These are phyloP conservation scores for Procapra przewalskii DNA, from an alignment of 2,113 vertebrate species.

Conservation along the genomic window DNA sequence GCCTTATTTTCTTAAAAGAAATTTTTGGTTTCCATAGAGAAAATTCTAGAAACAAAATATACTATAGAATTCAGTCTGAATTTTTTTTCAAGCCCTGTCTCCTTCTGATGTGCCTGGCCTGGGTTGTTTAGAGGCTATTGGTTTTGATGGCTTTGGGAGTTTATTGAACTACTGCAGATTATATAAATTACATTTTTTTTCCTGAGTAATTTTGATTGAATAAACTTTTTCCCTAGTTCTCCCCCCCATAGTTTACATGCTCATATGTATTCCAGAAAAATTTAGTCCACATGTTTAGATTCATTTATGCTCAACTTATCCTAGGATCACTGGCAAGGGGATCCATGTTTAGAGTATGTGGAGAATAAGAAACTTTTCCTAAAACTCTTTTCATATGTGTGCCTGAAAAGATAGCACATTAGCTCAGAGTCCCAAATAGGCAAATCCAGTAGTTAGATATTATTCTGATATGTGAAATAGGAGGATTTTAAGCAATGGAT, in stretches of 20 bases:
- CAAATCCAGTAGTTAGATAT: background rate
- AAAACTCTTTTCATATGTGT: background rate
- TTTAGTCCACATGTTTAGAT: constrained; percentile 1
- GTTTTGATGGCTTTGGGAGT: constrained; percentile 34
- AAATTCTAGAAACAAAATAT: constrained; percentile 31
- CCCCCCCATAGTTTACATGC: background rate
- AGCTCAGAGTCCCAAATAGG: background rate
- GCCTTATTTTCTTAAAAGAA: constrained; percentile 5
- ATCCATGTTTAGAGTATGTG: background rate
- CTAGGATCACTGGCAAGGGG: background rate
- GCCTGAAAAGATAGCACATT: background rate
- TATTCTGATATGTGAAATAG: background rate
- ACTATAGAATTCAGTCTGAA: background rate
- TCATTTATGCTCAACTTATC: background rate
- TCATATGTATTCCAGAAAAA: constrained; percentile 27
- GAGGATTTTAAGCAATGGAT: background rate
- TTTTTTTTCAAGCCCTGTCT: background rate
- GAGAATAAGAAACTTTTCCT: background rate
- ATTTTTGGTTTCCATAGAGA: background rate
- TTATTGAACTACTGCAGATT: constrained; percentile 19
- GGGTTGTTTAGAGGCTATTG: background rate
- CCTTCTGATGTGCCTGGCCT: background rate
- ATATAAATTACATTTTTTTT: constrained; percentile 8
- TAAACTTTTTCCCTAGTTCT: background rate
- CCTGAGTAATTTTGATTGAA: constrained; percentile 51